These are phyloP conservation scores for Sapajus apella DNA, from an alignment of 2,113 vertebrate genomes.

Conservation along the genomic window DNA sequence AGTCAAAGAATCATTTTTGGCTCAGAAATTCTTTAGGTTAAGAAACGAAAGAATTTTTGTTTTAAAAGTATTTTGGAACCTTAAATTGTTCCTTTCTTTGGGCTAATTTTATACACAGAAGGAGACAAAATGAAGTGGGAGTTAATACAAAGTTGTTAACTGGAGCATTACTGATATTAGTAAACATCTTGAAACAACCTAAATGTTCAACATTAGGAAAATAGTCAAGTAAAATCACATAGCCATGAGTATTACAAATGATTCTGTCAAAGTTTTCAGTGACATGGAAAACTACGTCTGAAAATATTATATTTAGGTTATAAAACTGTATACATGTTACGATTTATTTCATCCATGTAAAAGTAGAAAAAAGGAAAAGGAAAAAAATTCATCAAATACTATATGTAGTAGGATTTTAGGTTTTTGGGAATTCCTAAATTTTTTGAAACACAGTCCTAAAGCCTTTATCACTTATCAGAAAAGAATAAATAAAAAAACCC, in stretches of 20 bases:
- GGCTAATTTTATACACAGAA: background rate
- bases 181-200: background rate
- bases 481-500: slow-evolving; percentile 10
- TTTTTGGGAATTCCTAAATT: background rate
- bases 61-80: slow-evolving; percentile 27
- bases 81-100: slow-evolving; percentile 19
- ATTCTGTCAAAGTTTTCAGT: background rate
- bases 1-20: background rate
- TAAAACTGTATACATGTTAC: background rate
- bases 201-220: background rate
- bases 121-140: background rate
- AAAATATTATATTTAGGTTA: background rate
- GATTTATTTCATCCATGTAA: slow-evolving; percentile 1
- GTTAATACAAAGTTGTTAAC: slow-evolving; percentile 19
- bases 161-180: background rate
- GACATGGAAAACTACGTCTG: background rate
- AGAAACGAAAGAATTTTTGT: background rate
- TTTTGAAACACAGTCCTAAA: background rate
- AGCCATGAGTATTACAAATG: background rate
- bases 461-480: background rate
- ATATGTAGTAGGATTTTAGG: background rate
- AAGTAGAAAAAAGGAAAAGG: background rate
- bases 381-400: background rate
- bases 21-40: slow-evolving; percentile 13
- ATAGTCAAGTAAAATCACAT: background rate